These are phyloP conservation scores for Pheosia tremula DNA, from an alignment of 2,888 invertebrate species.

Conservation along the genomic window DNA sequence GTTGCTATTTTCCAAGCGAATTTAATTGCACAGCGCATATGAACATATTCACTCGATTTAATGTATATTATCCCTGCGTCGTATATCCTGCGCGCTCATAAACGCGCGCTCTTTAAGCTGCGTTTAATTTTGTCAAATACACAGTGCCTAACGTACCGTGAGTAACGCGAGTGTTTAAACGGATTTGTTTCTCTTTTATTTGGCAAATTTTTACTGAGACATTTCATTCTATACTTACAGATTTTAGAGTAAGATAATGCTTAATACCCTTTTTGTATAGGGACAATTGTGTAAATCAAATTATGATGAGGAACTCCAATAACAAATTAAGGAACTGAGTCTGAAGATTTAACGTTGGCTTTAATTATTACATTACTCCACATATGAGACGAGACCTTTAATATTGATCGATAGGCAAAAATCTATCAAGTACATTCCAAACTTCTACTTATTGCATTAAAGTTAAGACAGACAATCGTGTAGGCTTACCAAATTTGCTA, in stretches of 20 bases:
- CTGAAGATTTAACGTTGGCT: too few species aligned
- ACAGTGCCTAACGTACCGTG: neutral
- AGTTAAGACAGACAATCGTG: neutral
- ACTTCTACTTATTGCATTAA: neutral
- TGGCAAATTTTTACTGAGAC: neutral
- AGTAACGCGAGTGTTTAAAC: neutral
- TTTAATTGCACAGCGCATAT: neutral
- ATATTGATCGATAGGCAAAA: neutral
- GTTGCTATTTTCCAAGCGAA: neutral
- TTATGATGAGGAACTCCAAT: too few species aligned
- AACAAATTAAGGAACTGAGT: too few species aligned
- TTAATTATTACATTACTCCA: neutral
- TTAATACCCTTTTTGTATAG: too few species aligned
- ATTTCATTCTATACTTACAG: neutral
- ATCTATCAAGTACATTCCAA: neutral
- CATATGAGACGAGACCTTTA: neutral
- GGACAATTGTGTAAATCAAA: too few species aligned
- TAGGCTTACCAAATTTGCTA: neutral
- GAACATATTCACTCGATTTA: neutral
- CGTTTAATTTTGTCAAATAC: constrained; percentile 29
- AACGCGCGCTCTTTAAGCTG: constrained; percentile 10
- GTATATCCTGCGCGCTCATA: neutral
- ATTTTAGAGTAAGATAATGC: too few species aligned
- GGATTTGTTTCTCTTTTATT: neutral
- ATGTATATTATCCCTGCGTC: neutral